Percentiles rank a stretch among this genome's conserved stretches.
These are phyloP conservation scores for Rhinolophus ferrumequinum DNA, from an alignment of 2,113 vertebrate genomes.

Conservation along the genomic window DNA sequence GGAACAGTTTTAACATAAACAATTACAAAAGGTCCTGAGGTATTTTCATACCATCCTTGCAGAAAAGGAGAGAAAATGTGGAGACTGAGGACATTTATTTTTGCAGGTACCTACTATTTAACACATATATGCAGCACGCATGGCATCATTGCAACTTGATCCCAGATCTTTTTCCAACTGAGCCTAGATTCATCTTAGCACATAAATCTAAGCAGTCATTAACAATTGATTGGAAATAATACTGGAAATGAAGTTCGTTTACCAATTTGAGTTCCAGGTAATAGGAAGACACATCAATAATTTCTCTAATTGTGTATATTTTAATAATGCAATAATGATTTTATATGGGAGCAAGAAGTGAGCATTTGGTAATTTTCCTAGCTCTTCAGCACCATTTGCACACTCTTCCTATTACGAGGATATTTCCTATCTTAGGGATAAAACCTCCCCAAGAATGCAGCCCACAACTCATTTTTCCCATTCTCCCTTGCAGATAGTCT, in stretches of 20 bases:
- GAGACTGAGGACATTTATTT: neutral
- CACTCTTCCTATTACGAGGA: neutral
- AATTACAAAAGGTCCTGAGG: neutral
- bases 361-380: neutral
- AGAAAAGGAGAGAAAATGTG: constrained; percentile 32
- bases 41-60: neutral
- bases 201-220: neutral
- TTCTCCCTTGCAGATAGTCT: neutral
- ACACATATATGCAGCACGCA: neutral
- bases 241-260: constrained; percentile 11
- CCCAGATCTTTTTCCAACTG: neutral
- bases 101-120: neutral
- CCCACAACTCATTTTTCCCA: neutral
- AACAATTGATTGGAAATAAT: constrained; percentile 18
- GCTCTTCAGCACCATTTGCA: neutral
- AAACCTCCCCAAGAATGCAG: neutral
- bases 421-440: neutral
- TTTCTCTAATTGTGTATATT: constrained; percentile 16
- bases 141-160: neutral
- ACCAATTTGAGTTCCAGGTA: neutral
- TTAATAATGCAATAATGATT: neutral
- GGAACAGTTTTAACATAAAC: neutral
- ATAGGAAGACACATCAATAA: neutral
- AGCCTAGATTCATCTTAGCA: neutral
- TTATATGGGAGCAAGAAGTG: neutral